Evolutionary conservation across 1,140 invertebrate species (phyloP), one percentile per base, ranked within the genome.

Genomic region (Harlomillsia oculata): DNA sequence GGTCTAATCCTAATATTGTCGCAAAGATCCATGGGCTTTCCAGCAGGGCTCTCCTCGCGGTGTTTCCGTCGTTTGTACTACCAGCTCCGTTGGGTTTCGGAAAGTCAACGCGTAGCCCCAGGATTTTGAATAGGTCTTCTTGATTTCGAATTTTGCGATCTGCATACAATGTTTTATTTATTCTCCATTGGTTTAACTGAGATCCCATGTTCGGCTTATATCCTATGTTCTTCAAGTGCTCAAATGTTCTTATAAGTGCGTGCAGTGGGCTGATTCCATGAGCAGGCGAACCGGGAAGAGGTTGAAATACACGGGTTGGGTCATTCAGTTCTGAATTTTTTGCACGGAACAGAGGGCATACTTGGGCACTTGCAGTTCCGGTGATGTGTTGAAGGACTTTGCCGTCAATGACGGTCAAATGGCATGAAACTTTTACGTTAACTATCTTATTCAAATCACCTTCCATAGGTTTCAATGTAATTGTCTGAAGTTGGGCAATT

Each of bases 21-120:
- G 63, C 54, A 16, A 62, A 58, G 21, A 25, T 20, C n/a, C 2
- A n/a, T 13, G 18, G 28, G n/a, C n/a, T n/a, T 13, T 62, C 21
- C 11, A 48, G 3, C 20, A 64, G 56, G 11, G 51, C 41, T 26
- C 44, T 44, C 39, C 63, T n/a, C 6, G 63, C 63, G 1, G 63
- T 62, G 34, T 64, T 64, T 16, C 59, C 63, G 37, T 64, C 60
- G 26, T 64, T 63, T 1, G 53, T 29, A 13, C 30, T 61, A 18
- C 62, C 58, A 40, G 40, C 9, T 5, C 55, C 55, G 0, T 41
- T 53, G 1, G 32, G 36, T 5, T 26, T 49, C 25, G 56, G 50
- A 37, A 32, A 23, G 18, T 62, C 62, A 0, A 64, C 54, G 13
- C n/a, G 43, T 26, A 64, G 26, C 1, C 45, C 50, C 21, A 64